Base-by-base conservation (phyloP, 53 echinoderm and acorn worm genomes). In the Holothuria scabra region DNA sequence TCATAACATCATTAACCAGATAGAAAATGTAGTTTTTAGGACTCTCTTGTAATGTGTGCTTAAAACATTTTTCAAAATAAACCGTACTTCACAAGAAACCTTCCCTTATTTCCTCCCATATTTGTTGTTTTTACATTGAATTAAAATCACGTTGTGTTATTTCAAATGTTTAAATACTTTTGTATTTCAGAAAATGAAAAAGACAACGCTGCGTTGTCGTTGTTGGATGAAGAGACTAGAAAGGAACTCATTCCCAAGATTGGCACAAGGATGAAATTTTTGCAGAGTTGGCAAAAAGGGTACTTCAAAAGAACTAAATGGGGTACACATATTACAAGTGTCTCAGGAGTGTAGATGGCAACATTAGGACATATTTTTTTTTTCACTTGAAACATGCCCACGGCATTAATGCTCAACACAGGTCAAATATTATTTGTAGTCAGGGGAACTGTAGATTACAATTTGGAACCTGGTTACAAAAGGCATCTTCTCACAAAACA, bases 151-250 rank as follows among this genome's bases (percentile, higher is more conserved):
- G 3, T 21, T 7, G n/a, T 60, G n/a, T 22, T 25, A 22, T 60
- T 60, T 60, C 8, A 21, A 60, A 34, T 74, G 3, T 60, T 60
- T 60, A 21, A 60, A 34, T 74, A 18, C 38, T 41, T 31, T 74
- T 32, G 31, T 74, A 25, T 18, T 46, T 4, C 46, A 78, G 46
- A 78, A 78, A 78, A 78, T 78, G 79, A 56, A 20, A 56, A 49
- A 48, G 79, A 78, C 56, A 78, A 52, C 7, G 56, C 16, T 52
- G 79, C 79, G 5, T 5, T 78, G 20, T 18, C 22, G 3, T 28
- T 78, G 21, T 28, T 78, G 56, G 52, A 56, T 55, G 79, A 78
- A 26, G 8, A 52, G 22, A 29, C 48, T 30, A 78, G 23, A 5
- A 56, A 23, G 52, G 21, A 23, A 12, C 56, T 78, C 21, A 78